These are phyloP conservation scores for Erannis defoliaria DNA, from an alignment of 2,888 invertebrate species.

Conservation along the genomic window DNA sequence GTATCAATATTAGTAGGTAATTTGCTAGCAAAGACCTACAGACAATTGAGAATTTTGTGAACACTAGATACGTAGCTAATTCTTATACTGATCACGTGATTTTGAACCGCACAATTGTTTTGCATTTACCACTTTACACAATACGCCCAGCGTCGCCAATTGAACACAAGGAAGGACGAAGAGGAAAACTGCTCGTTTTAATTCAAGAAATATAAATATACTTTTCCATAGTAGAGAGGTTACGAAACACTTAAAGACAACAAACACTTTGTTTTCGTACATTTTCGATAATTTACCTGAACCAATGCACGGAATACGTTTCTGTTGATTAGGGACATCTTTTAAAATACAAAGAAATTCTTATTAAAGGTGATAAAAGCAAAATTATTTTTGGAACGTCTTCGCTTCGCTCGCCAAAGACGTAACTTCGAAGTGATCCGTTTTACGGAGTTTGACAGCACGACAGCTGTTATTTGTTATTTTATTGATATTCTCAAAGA, in stretches of 20 bases:
- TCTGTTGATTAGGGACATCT: constrained; percentile 77
- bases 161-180: constrained; percentile 16
- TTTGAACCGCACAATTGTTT: neutral
- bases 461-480: constrained; percentile 13
- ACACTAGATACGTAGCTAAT: neutral
- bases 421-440: constrained; percentile 60
- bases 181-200: constrained; percentile 34
- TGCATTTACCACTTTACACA: constrained; percentile 5
- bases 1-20: neutral
- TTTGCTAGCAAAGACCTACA: neutral
- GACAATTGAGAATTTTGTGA: neutral
- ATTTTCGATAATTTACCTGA: constrained; percentile 65
- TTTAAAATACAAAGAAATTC: constrained; percentile 51
- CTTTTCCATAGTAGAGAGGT: constrained; percentile 51
- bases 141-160: constrained; percentile 4
- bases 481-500: neutral
- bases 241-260: constrained; percentile 71
- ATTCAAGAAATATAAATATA: constrained; percentile 35
- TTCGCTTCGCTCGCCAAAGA: constrained; percentile 58
- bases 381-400: constrained; percentile 72
- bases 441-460: constrained; percentile 54
- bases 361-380: constrained; percentile 56
- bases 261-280: constrained; percentile 22
- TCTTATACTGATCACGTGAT: constrained; percentile 37
- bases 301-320: constrained; percentile 73